These are phyloP conservation scores for Ibidorhyncha struthersii DNA, from an alignment of 2,113 vertebrate species.

Conservation along the genomic window DNA sequence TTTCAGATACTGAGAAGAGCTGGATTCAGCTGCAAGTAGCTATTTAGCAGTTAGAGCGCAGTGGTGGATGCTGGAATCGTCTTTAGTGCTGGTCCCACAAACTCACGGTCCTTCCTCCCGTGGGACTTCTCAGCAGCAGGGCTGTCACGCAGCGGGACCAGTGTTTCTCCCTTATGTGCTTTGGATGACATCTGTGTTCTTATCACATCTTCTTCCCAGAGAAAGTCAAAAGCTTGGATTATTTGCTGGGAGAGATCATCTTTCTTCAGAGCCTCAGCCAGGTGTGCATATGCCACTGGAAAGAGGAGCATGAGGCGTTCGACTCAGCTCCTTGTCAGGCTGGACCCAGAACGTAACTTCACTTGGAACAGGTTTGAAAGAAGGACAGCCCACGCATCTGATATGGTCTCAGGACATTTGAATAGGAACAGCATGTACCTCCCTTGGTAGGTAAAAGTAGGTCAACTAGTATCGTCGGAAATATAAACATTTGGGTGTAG, in stretches of 20 bases:
- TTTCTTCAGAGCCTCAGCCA: neutral
- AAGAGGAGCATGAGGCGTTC: neutral
- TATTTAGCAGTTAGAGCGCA: neutral
- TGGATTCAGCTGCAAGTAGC: neutral
- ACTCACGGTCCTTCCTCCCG: neutral
- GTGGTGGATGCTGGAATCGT: neutral
- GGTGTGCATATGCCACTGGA: accelerated
- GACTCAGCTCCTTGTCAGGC: neutral
- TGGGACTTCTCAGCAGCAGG: neutral
- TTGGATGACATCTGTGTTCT: neutral
- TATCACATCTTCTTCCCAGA: neutral
- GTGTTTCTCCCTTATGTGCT: neutral
- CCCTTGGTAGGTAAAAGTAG: neutral
- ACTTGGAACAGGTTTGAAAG: neutral
- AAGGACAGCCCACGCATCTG: neutral
- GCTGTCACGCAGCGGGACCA: neutral
- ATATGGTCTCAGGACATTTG: neutral
- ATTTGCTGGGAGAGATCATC: accelerated
- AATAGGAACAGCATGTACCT: neutral
- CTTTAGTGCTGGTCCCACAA: neutral
- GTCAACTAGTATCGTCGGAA: neutral
- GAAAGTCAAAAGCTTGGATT: neutral
- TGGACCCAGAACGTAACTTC: neutral
- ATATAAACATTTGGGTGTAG: neutral
- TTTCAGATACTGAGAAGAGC: neutral